A percentile compares a stretch with the other conserved stretches of the same genome.
phyloP scores from a whole-genome alignment of 1,140 invertebrate species.

The Muscidifurax raptorellus region DNA sequence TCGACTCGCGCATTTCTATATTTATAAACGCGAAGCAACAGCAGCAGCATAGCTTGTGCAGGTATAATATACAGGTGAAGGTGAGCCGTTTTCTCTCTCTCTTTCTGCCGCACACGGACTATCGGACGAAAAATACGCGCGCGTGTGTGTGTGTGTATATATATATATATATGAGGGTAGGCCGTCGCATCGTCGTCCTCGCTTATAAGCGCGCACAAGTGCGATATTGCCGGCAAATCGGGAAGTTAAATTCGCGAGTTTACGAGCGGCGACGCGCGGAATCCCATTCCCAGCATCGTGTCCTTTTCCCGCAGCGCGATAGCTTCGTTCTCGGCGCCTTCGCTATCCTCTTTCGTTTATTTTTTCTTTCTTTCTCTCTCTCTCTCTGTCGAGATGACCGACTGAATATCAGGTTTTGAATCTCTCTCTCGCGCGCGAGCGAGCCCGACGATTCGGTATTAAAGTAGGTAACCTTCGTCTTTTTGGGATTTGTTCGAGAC shows the following conservation, averaged over 20 bases:
- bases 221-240: slow-evolving; percentile 31
- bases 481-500: slow-evolving; percentile 18
- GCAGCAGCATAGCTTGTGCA: background rate
- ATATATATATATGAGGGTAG: slow-evolving; percentile 3
- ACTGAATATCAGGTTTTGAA: slow-evolving; percentile 62
- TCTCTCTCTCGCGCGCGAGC: slow-evolving; percentile 51
- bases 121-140: slow-evolving; percentile 17
- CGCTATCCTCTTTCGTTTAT: slow-evolving; percentile 5
- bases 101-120: background rate
- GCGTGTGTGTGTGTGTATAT: too few species aligned
- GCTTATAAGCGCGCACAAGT: slow-evolving; percentile 28
- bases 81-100: slow-evolving; percentile 20
- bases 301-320: slow-evolving; percentile 46
- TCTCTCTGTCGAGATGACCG: slow-evolving; percentile 31
- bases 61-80: slow-evolving; percentile 22
- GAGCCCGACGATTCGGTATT: slow-evolving; percentile 51
- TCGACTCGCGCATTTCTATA: slow-evolving; percentile 6
- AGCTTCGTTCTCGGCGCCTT: slow-evolving; percentile 45
- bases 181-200: background rate
- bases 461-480: slow-evolving; percentile 59
- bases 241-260: slow-evolving; percentile 61
- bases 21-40: background rate
- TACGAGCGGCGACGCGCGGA: slow-evolving; percentile 61
- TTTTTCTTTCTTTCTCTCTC: background rate
- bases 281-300: slow-evolving; percentile 28